phyloP scores from a whole-genome alignment of 2,113 vertebrate species.

The Crotalus helleri region DNA sequence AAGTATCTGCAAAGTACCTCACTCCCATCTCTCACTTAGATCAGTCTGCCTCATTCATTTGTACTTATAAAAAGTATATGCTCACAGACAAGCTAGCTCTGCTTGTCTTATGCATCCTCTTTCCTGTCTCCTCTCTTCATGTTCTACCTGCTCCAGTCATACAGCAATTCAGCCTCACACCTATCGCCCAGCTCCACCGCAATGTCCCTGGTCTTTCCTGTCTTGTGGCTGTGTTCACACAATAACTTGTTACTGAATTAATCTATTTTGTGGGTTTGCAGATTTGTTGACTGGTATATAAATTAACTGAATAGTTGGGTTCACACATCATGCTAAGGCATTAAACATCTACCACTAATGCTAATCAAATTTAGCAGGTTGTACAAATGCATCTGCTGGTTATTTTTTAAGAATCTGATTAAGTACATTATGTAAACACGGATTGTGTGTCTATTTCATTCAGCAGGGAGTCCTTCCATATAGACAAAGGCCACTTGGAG shows the following conservation, averaged over 20 bases:
- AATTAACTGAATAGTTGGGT: not conserved
- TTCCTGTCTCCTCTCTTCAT: not conserved
- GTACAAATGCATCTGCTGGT: not conserved
- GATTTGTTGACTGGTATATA: not conserved
- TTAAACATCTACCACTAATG: not conserved
- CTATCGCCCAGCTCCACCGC: not conserved
- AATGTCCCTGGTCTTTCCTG: not conserved
- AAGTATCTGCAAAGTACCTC: not conserved
- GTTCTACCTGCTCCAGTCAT: not conserved
- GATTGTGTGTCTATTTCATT: not conserved
- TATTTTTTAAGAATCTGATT: not conserved
- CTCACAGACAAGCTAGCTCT: not conserved
- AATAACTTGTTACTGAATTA: not conserved
- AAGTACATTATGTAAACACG: not conserved
- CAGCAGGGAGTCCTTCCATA: conserved; percentile 45
- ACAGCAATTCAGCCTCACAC: not conserved
- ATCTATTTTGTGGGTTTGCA: not conserved
- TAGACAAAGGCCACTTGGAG: conserved; percentile 18
- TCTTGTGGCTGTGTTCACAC: not conserved
- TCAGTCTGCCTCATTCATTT: not conserved
- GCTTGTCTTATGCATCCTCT: too few relatives aligned
- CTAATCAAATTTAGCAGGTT: not conserved
- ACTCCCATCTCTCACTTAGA: not conserved
- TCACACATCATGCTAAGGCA: not conserved
- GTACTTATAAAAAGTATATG: not conserved